Percentiles rank a stretch among this genome's conserved stretches.
Conservation (phyloP, 2,797 vertebrate genomes). For the Malurus leucopterus region DNA sequence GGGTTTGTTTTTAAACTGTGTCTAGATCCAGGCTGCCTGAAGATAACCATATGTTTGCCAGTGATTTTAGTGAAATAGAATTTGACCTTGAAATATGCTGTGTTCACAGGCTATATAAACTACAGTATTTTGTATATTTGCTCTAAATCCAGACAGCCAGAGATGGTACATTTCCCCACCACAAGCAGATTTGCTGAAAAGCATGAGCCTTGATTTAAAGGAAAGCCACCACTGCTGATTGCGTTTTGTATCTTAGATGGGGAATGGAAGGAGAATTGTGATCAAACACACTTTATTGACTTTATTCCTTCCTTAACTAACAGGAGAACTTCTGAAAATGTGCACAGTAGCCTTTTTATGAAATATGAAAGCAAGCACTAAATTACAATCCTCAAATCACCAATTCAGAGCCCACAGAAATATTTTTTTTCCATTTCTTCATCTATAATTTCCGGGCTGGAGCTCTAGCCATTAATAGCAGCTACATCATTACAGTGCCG, state of each 20-base stretch:
- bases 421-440: background rate
- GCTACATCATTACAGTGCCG: slow-evolving; percentile 31
- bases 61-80: background rate
- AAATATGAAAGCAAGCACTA: slow-evolving; percentile 17
- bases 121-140: background rate
- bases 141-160: background rate
- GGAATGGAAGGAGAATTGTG: background rate
- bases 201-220: background rate
- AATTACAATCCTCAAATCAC: slow-evolving; percentile 34
- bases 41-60: background rate
- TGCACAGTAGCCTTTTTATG: background rate
- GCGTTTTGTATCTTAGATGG: background rate
- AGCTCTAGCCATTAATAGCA: slow-evolving; percentile 53
- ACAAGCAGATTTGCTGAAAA: background rate
- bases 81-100: background rate
- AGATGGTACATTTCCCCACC: background rate
- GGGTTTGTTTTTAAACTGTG: background rate
- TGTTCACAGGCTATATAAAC: background rate
- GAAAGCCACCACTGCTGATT: background rate
- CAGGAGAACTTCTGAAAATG: background rate
- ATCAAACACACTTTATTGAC: slow-evolving; percentile 6
- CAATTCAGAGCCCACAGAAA: background rate
- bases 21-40: background rate
- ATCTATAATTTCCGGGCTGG: slow-evolving; percentile 52
- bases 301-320: slow-evolving; percentile 16